Evolutionary conservation across 1,140 invertebrate genomes (phyloP).

Genomic region (Neocloeon triangulifer): DNA sequence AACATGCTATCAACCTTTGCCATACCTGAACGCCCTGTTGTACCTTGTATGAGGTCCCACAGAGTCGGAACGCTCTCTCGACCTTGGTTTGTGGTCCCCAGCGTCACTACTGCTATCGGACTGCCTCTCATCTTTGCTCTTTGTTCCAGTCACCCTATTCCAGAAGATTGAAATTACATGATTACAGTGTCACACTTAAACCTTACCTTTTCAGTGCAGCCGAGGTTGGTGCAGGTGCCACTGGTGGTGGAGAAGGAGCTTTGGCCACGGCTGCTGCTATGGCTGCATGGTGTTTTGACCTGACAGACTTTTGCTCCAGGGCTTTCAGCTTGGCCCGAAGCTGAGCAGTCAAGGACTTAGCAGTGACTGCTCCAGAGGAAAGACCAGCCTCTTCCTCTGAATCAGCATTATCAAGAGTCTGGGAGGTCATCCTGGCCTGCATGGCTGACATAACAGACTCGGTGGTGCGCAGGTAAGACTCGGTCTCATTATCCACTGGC

Average conservation of each 20-base stretch:
- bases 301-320: conserved; percentile 7
- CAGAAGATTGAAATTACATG: background rate
- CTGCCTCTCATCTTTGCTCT: conserved; percentile 11
- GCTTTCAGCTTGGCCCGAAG: conserved; percentile 8
- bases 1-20: background rate
- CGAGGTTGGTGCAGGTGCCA: background rate
- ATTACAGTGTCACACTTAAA: background rate
- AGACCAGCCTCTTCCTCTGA: conserved; percentile 5
- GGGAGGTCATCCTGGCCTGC: conserved; percentile 17
- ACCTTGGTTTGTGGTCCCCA: conserved; percentile 4
- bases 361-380: background rate
- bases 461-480: conserved; percentile 24
- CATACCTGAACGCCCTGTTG: conserved; percentile 22
- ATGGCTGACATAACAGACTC: conserved; percentile 27
- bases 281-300: no score
- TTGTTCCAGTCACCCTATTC: no score
- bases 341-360: conserved; percentile 8
- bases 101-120: conserved; percentile 16
- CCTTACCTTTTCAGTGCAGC: background rate
- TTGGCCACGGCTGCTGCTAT: no score
- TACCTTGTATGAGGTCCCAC: conserved; percentile 12
- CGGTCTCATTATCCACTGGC: no score
- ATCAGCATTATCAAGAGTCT: background rate
- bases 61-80: no score
- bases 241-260: no score